Conservation (phyloP, 1,140 invertebrate species). For the Drosophila punjabiensis region DNA sequence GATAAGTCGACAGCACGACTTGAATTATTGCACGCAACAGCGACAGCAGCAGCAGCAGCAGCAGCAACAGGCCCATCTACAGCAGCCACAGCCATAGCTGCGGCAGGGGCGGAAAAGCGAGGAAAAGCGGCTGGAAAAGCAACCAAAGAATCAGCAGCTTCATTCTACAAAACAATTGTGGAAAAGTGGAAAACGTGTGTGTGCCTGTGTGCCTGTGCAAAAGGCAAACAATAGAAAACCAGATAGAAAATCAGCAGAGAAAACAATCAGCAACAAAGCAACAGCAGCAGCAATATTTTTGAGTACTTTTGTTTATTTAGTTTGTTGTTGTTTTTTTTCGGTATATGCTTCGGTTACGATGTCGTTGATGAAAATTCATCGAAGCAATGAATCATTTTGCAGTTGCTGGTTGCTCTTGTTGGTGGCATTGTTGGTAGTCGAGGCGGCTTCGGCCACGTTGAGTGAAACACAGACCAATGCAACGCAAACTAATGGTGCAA, state of each 20-base stretch:
- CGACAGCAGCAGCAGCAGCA: conserved; percentile 36
- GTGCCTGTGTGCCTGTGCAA: conserved; percentile 32
- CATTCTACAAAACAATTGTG: conserved; percentile 77
- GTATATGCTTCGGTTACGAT: conserved; percentile 79
- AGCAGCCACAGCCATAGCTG: conserved; percentile 30
- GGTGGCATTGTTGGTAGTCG: conserved; percentile 53
- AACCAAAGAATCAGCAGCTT: conserved; percentile 48
- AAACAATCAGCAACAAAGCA: conserved; percentile 54
- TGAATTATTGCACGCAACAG: conserved; percentile 83
- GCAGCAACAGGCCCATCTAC: conserved; percentile 44
- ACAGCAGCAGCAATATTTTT: conserved; percentile 47
- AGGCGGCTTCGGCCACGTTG: conserved; percentile 48
- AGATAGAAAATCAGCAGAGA: conserved; percentile 76
- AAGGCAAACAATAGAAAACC: conserved; percentile 77
- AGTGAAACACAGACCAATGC: conserved; percentile 79
- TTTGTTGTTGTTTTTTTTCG: conserved; percentile 42
- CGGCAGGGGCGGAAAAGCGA: conserved; percentile 40
- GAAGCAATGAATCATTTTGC: conserved; percentile 83
- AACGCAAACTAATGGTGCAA: conserved; percentile 76
- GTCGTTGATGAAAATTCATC: conserved; percentile 83
- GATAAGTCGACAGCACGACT: conserved; percentile 84
- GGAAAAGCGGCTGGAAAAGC: conserved; percentile 37
- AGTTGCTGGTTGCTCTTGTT: conserved; percentile 63
- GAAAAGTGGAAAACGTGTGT: conserved; percentile 59
- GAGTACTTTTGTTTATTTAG: conserved; percentile 47